Percentiles rank a stretch among this genome's conserved stretches.
Conservation (phyloP, 2,888 invertebrate genomes). For the Dynastes hyllus region DNA sequence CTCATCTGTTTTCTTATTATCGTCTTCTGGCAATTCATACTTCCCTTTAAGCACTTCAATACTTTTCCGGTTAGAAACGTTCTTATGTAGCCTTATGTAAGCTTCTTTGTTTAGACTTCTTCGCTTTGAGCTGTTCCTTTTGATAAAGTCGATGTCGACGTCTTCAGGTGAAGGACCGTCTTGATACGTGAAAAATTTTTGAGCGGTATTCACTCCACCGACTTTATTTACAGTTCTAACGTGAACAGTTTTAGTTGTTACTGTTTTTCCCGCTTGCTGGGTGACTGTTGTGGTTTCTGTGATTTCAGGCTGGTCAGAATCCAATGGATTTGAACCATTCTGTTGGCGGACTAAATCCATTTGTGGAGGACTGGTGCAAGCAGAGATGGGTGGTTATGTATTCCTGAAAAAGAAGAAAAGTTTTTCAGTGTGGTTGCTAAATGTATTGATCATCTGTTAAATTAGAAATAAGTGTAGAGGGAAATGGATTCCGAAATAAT, state of each 20-base stretch:
- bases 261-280: conserved; percentile 33
- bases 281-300: conserved; percentile 41
- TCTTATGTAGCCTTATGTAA: conserved; percentile 54
- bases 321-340: not conserved
- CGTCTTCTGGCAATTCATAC: conserved; percentile 46
- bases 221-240: conserved; percentile 30
- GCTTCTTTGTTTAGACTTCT: conserved; percentile 54
- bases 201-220: conserved; percentile 3
- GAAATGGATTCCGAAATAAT: not conserved
- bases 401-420: conserved; percentile 37
- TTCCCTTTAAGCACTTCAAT: conserved; percentile 54
- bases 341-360: conserved; percentile 27
- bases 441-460: no score
- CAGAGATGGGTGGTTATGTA: conserved; percentile 16
- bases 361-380: conserved; percentile 24
- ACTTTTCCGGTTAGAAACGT: conserved; percentile 47
- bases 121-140: conserved; percentile 32
- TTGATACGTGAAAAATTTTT: conserved; percentile 6
- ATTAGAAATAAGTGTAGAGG: no score
- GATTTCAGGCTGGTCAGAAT: conserved; percentile 8
- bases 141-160: conserved; percentile 24
- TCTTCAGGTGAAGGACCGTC: conserved; percentile 15
- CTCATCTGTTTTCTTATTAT: not conserved
- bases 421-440: not conserved
- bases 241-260: conserved; percentile 41